Percentiles rank a stretch among this genome's conserved stretches.
Evolutionary conservation across 2,113 vertebrate genomes (phyloP).

Genomic region (Cariama cristata): DNA sequence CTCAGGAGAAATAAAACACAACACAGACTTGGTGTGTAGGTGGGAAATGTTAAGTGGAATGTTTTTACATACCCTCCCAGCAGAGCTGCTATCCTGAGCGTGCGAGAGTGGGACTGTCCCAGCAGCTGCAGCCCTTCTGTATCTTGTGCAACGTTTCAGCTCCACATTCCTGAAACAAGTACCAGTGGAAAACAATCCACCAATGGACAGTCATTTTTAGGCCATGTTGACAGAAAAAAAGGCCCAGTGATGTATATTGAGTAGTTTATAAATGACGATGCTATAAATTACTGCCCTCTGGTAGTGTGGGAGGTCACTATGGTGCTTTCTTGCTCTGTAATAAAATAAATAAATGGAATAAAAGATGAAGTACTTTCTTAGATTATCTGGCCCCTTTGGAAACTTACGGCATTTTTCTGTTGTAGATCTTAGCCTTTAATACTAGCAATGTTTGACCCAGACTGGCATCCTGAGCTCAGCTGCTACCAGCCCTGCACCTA

Average conservation of each 20-base stretch:
- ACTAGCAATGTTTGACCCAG: background rate
- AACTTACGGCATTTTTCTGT: background rate
- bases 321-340: background rate
- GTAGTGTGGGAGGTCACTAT: background rate
- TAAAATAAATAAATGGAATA: background rate
- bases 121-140: background rate
- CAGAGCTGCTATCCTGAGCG: background rate
- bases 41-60: background rate
- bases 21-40: background rate
- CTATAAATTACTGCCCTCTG: background rate
- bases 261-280: background rate
- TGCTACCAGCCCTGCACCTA: background rate
- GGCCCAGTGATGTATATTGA: background rate
- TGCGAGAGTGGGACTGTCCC: background rate
- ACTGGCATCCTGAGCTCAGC: background rate
- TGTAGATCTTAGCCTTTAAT: background rate
- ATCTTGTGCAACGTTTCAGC: background rate
- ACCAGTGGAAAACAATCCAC: background rate
- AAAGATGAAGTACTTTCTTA: background rate
- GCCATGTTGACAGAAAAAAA: background rate
- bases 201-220: background rate
- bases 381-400: background rate
- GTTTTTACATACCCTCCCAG: background rate
- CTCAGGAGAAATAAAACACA: background rate
- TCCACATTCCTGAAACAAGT: background rate